These are phyloP conservation scores for Otis tarda DNA, from an alignment of 2,113 vertebrate species.

Conservation along the genomic window DNA sequence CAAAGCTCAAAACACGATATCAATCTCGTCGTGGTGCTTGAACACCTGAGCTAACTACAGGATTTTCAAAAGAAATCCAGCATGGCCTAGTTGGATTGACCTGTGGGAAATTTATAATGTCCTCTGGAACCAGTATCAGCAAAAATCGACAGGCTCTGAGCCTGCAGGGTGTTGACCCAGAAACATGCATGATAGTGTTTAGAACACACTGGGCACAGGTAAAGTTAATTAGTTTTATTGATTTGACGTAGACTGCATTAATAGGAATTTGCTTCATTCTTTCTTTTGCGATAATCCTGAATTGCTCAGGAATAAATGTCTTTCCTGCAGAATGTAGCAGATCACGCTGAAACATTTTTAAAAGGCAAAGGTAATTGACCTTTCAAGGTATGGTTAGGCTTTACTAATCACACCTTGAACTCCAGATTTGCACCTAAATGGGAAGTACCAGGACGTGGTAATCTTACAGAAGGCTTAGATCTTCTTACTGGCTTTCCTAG, in stretches of 20 bases:
- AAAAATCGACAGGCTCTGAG: conserved; percentile 80
- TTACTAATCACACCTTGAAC: not conserved
- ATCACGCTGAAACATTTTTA: not conserved
- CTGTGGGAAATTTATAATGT: conserved; percentile 83
- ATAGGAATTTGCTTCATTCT: not conserved
- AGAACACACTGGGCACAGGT: conserved; percentile 99
- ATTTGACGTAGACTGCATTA: not conserved
- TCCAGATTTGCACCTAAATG: not conserved
- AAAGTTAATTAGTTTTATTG: conserved; percentile 60
- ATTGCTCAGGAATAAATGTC: not conserved
- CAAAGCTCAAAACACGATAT: not conserved
- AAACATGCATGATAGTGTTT: conserved; percentile 99
- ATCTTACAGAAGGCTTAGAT: not conserved
- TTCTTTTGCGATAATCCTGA: not conserved
- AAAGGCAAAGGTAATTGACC: not conserved
- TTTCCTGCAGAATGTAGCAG: not conserved
- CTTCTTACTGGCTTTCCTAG: not conserved
- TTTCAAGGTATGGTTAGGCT: not conserved
- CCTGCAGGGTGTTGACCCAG: conserved; percentile 91
- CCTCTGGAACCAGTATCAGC: conserved; percentile 81
- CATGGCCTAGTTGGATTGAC: conserved; percentile 75
- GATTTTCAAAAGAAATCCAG: conserved; percentile 47
- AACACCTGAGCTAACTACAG: conserved; percentile 35
- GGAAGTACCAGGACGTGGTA: not conserved
- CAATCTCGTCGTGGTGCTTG: conserved; percentile 27